These are phyloP conservation scores for Drosophila falleni DNA, from an alignment of 2,888 invertebrate species.

Conservation along the genomic window DNA sequence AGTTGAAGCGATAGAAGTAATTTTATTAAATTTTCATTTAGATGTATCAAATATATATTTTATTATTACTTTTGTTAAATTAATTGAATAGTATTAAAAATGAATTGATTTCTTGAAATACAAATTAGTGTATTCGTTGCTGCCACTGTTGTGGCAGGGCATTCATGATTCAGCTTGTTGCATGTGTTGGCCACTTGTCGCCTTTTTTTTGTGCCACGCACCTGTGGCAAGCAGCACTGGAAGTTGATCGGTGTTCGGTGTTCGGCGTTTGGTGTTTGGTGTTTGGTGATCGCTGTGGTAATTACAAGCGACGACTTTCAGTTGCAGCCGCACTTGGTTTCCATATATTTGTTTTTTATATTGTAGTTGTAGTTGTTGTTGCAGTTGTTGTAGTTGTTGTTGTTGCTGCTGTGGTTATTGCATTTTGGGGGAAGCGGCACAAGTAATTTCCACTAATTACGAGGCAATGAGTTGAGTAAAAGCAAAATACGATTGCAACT, in stretches of 20 bases:
- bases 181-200: slow-evolving; percentile 32
- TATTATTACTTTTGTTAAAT: too few relatives aligned
- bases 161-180: slow-evolving; percentile 19
- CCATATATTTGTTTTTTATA: neutral
- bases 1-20: too few relatives aligned
- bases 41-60: too few relatives aligned
- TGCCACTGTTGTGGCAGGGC: slow-evolving; percentile 25
- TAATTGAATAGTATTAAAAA: too few relatives aligned
- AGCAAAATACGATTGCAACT: slow-evolving; percentile 50
- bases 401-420: slow-evolving; percentile 22
- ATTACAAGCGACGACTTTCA: slow-evolving; percentile 55
- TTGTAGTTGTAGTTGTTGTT: slow-evolving; percentile 11
- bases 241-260: slow-evolving; percentile 48
- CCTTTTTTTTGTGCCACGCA: slow-evolving; percentile 54
- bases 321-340: slow-evolving; percentile 32
- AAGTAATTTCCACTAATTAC: slow-evolving; percentile 81
- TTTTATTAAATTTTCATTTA: too few relatives aligned
- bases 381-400: neutral
- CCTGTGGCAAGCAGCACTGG: slow-evolving; percentile 49
- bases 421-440: slow-evolving; percentile 63
- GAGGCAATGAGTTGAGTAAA: slow-evolving; percentile 77
- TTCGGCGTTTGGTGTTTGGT: slow-evolving; percentile 8
- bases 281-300: slow-evolving; percentile 49
- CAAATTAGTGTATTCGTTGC: slow-evolving; percentile 2
- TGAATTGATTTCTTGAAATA: neutral